A percentile compares a stretch with the other conserved stretches of the same genome.
phyloP scores from a whole-genome alignment of 37 sponge, comb jelly and placozoan species.

The Eunapius fragilis region DNA sequence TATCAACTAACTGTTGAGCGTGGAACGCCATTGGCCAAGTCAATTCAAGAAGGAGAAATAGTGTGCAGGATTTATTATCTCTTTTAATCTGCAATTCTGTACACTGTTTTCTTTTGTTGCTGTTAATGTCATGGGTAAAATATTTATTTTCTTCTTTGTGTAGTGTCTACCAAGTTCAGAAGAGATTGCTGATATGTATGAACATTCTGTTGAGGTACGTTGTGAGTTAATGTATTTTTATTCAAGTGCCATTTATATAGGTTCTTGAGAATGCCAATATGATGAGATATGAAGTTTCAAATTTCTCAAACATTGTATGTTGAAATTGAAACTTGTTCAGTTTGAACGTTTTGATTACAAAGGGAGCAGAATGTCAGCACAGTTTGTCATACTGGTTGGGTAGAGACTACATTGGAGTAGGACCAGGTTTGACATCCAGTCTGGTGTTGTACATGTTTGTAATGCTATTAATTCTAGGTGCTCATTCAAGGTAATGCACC shows the following conservation, averaged over 20 bases:
- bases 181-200: constrained; percentile 44
- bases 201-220: constrained; percentile 21
- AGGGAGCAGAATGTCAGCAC: constrained; percentile 74
- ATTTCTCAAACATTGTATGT: constrained; percentile 64
- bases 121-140: too few relatives aligned
- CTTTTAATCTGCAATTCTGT: too few relatives aligned
- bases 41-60: constrained; percentile 33
- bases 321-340: not conserved
- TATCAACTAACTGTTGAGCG: constrained; percentile 82
- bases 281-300: constrained; percentile 72
- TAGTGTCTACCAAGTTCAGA: constrained; percentile 34
- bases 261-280: constrained; percentile 21
- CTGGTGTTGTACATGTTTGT: not conserved
- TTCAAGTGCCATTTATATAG: constrained; percentile 1
- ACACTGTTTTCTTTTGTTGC: too few relatives aligned
- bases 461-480: too few relatives aligned
- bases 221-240: not conserved
- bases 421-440: constrained; percentile 48
- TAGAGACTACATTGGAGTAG: constrained; percentile 73
- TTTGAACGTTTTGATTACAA: not conserved
- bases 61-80: too few relatives aligned
- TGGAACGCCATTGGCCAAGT: constrained; percentile 66
- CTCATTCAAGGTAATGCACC: not conserved
- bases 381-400: constrained; percentile 78
- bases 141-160: not conserved